These are phyloP conservation scores for Masnerella sp. DNA, from an alignment of 2,888 invertebrate genomes.

Conservation along the genomic window DNA sequence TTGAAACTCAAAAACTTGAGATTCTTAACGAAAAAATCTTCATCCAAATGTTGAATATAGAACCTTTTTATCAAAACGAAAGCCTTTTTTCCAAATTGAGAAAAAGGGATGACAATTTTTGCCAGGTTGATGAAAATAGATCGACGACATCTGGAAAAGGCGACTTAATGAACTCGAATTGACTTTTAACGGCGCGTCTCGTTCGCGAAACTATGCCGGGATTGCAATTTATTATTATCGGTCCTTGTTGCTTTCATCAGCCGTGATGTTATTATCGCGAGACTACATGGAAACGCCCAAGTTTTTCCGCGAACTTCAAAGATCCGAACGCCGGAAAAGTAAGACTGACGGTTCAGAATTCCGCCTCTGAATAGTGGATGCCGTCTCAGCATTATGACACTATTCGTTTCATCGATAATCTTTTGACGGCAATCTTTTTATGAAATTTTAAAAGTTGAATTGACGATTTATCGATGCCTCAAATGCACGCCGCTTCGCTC, in stretches of 20 bases:
- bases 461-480: slow-evolving; percentile 52
- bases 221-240: slow-evolving; percentile 52
- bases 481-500: slow-evolving; percentile 14
- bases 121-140: slow-evolving; percentile 24
- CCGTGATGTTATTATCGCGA: slow-evolving; percentile 42
- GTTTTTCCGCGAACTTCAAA: slow-evolving; percentile 36
- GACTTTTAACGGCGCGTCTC: slow-evolving; percentile 23
- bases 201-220: slow-evolving; percentile 17
- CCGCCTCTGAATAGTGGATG: slow-evolving; percentile 40
- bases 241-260: slow-evolving; percentile 47
- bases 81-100: background rate
- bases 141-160: slow-evolving; percentile 24
- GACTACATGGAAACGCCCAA: slow-evolving; percentile 26
- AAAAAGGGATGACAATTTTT: slow-evolving; percentile 10
- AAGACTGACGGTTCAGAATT: slow-evolving; percentile 48
- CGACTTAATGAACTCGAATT: slow-evolving; percentile 24
- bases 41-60: too few relatives aligned
- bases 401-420: slow-evolving; percentile 56
- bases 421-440: slow-evolving; percentile 58
- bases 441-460: slow-evolving; percentile 56
- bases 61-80: background rate
- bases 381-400: slow-evolving; percentile 58
- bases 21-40: too few relatives aligned
- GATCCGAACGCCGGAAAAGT: slow-evolving; percentile 33
- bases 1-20: too few relatives aligned